Percentiles rank a stretch among this genome's conserved stretches.
Evolutionary conservation across 2,797 vertebrate species (phyloP).

Genomic region (Alectoris magna): DNA sequence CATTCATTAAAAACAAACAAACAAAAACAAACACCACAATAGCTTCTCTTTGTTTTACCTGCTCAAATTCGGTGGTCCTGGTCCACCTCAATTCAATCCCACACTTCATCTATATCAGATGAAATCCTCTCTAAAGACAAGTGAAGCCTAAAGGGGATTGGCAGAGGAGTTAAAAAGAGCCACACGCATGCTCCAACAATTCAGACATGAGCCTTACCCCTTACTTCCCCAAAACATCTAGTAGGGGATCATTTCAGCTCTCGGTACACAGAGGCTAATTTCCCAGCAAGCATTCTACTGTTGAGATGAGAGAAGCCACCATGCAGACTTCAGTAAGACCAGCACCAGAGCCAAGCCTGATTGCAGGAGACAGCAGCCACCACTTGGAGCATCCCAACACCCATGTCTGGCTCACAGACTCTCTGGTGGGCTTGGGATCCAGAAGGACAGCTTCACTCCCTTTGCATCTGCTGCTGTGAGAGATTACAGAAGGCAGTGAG

Average conservation of each 20-base stretch:
- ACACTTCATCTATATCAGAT: not conserved
- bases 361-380: not conserved
- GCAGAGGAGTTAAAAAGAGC: not conserved
- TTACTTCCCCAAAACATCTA: not conserved
- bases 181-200: not conserved
- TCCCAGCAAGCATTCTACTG: not conserved
- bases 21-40: not conserved
- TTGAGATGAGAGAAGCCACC: not conserved
- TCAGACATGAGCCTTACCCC: not conserved
- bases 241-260: not conserved
- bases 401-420: not conserved
- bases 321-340: not conserved
- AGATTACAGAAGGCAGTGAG: not conserved
- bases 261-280: not conserved
- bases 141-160: not conserved
- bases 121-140: not conserved
- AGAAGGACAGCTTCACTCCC: not conserved
- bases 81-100: not conserved
- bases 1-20: not conserved
- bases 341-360: not conserved
- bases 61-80: not conserved
- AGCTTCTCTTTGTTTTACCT: not conserved
- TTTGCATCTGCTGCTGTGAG: not conserved
- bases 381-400: accelerated
- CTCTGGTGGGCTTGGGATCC: not conserved